Evolutionary conservation across 2,888 invertebrate genomes (phyloP), one percentile per base, ranked within the genome.

Genomic region (Coelopa pilipes): DNA sequence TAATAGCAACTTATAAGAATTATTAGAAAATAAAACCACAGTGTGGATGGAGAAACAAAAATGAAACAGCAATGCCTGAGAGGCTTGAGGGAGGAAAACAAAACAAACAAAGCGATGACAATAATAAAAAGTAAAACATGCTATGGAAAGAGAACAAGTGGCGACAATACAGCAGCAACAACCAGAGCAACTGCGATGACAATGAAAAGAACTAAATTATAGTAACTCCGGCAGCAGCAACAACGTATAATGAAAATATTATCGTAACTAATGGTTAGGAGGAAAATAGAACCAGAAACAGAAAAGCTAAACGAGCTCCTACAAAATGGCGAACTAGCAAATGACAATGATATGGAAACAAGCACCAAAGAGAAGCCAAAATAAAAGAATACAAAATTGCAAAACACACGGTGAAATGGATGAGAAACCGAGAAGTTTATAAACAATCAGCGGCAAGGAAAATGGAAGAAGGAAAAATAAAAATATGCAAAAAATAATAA

Each of bases 301-400:
- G 12, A 4, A 67, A 62, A 74, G 17, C 19, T 9, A n/a, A 67
- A 21, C 19, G 53, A 67, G n/a, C 10, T 53, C 9, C 7, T 15
- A 63, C 24, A 66, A 47, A 49, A 21, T 13, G 49, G 50, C 13
- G 3, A 70, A 46, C 81, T 74, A 21, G 63, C 75, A 74, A 81
- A 81, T 74, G 70, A 53, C 21, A 73, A 34, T 24, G 13, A 57
- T 17, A 11, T n/a, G 53, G 34, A 34, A 69, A 50, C 69, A 46
- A 12, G 55, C 13, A 4, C 17, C 21, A 60, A 73, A 63, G 45
- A 46, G 59, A 45, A 47, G 57, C 45, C 53, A 47, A 15, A 19
- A 59, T n/a, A 7, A 72, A 21, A 72, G 0, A 72, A 49, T 70
- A 75, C 79, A 78, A 7, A 12, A 46, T 5, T 34, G 57, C 45